A percentile compares a stretch with the other conserved stretches of the same genome.
These are phyloP conservation scores for Melanerpes formicivorus DNA, from an alignment of 2,113 vertebrate genomes.

Conservation along the genomic window DNA sequence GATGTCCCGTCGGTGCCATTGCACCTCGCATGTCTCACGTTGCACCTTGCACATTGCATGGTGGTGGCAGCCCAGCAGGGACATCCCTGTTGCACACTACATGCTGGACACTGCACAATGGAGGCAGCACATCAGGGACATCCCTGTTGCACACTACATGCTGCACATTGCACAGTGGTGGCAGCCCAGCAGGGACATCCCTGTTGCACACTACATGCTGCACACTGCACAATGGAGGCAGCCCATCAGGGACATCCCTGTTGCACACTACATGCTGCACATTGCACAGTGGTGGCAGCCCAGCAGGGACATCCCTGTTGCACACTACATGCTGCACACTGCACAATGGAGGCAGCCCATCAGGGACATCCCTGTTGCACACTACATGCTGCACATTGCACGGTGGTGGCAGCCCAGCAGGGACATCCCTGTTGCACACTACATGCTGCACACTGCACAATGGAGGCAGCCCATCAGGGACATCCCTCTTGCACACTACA, in stretches of 20 bases:
- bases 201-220: too few relatives aligned
- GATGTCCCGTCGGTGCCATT: not conserved
- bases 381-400: not conserved
- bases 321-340: not conserved
- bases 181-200: not conserved
- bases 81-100: not conserved
- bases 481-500: too few relatives aligned
- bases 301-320: not conserved
- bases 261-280: not conserved
- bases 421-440: too few relatives aligned
- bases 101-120: not conserved
- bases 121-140: not conserved
- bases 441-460: not conserved
- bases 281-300: too few relatives aligned
- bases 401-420: not conserved
- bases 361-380: too few relatives aligned
- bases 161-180: not conserved
- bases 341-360: too few relatives aligned
- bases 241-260: not conserved
- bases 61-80: not conserved
- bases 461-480: not conserved
- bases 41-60: too few relatives aligned
- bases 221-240: not conserved
- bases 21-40: not conserved
- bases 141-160: not conserved